These are phyloP conservation scores for Cyprinus carpio DNA, from an alignment of 2,113 vertebrate species.

Conservation along the genomic window DNA sequence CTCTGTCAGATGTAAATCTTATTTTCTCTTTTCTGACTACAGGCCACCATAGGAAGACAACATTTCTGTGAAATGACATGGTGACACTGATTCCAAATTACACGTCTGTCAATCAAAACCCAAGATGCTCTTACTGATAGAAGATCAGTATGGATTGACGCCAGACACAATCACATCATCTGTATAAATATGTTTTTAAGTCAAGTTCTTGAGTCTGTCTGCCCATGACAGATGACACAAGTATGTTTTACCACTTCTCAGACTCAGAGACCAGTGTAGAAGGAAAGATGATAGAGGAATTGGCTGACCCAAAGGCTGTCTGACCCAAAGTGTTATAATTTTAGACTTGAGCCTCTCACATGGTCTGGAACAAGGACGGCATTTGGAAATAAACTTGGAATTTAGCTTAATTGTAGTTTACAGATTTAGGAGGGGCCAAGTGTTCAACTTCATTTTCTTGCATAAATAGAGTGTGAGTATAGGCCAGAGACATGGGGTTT, in stretches of 20 bases:
- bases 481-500: conserved; percentile 80
- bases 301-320: conserved; percentile 69
- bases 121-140: conserved; percentile 64
- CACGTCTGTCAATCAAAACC: conserved; percentile 71
- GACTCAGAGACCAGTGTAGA: not conserved
- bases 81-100: conserved; percentile 77
- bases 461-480: conserved; percentile 78
- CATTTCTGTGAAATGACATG: conserved; percentile 74
- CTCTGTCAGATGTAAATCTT: conserved; percentile 70
- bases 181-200: not conserved
- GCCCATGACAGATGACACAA: not conserved
- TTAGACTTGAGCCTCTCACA: conserved; percentile 77
- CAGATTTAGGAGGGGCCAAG: conserved; percentile 80
- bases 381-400: conserved; percentile 82
- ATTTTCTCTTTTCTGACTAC: conserved; percentile 72
- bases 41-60: conserved; percentile 71
- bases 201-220: not conserved
- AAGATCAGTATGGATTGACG: conserved; percentile 24
- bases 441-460: conserved; percentile 81
- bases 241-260: conserved; percentile 1
- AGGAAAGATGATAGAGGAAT: conserved; percentile 61
- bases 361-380: conserved; percentile 78
- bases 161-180: conserved; percentile 5
- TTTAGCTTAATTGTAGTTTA: conserved; percentile 83
- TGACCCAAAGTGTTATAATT: conserved; percentile 82